Conservation (phyloP, 2,797 vertebrate species). For the Etheostoma perlongum region DNA sequence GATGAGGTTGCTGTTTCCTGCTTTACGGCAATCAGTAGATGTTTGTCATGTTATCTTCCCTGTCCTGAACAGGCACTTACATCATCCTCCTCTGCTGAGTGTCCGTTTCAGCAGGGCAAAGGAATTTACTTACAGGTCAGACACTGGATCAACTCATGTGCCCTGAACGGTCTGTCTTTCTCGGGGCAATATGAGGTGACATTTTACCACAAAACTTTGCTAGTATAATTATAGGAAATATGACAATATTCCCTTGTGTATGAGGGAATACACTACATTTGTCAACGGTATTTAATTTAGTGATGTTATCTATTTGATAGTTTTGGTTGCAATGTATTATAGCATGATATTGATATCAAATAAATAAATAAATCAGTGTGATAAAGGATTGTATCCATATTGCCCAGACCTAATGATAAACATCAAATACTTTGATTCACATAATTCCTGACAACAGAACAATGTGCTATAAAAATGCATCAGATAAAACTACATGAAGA, state of each 20-base stretch:
- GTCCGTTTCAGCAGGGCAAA: slow-evolving; percentile 72
- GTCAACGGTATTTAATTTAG: not conserved
- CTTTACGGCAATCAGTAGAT: slow-evolving; percentile 73
- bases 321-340: not conserved
- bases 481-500: not conserved
- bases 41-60: slow-evolving; percentile 78
- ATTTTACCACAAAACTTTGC: slow-evolving; percentile 7
- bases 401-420: not conserved
- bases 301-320: not conserved
- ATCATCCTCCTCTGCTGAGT: slow-evolving; percentile 71
- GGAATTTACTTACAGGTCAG: slow-evolving; percentile 83
- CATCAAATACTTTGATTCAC: not conserved
- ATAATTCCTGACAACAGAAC: not conserved
- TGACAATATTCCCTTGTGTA: too few species aligned
- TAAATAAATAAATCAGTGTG: not conserved
- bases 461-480: not conserved
- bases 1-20: slow-evolving; percentile 80
- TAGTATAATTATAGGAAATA: not conserved
- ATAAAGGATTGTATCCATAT: not conserved
- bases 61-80: slow-evolving; percentile 69
- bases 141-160: slow-evolving; percentile 57
- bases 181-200: slow-evolving; percentile 46
- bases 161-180: slow-evolving; percentile 11
- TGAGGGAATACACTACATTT: not conserved
- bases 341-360: not conserved